Conservation (phyloP, 2,888 invertebrate genomes). For the Aelia acuminata region DNA sequence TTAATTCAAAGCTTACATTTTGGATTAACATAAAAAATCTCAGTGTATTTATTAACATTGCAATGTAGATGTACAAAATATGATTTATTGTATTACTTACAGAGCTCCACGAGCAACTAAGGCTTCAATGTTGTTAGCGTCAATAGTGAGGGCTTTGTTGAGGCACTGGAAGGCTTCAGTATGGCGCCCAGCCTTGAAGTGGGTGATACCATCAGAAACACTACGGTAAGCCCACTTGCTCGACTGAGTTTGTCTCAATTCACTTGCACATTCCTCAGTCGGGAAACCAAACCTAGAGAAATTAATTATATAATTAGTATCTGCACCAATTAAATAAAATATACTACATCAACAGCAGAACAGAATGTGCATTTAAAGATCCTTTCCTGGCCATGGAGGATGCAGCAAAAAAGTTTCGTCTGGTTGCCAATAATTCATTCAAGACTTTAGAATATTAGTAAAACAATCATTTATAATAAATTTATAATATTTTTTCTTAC, state of each 20-base stretch:
- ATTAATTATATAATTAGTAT: not conserved
- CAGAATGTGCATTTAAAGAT: no score
- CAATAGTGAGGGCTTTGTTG: conserved; percentile 92
- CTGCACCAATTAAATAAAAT: no score
- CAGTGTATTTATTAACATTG: conserved; percentile 23
- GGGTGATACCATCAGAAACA: conserved; percentile 95
- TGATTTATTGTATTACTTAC: conserved; percentile 70
- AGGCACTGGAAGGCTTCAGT: conserved; percentile 95
- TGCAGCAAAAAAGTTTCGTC: no score
- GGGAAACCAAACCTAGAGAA: conserved; percentile 74
- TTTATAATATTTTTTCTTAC: no score
- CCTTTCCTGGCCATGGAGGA: no score
- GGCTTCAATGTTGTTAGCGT: conserved; percentile 92
- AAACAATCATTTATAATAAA: no score
- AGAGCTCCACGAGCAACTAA: conserved; percentile 91
- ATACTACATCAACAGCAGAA: no score
- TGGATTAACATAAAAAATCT: not conserved
- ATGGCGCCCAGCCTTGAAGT: conserved; percentile 93
- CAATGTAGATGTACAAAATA: not conserved
- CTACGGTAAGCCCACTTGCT: conserved; percentile 94
- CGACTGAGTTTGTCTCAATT: conserved; percentile 90
- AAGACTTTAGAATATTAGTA: no score
- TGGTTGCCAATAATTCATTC: no score
- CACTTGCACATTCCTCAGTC: conserved; percentile 84
- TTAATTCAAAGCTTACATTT: no score